Evolutionary conservation across 2,797 vertebrate genomes (phyloP).

Genomic region (Melanotaenia trifasciata): DNA sequence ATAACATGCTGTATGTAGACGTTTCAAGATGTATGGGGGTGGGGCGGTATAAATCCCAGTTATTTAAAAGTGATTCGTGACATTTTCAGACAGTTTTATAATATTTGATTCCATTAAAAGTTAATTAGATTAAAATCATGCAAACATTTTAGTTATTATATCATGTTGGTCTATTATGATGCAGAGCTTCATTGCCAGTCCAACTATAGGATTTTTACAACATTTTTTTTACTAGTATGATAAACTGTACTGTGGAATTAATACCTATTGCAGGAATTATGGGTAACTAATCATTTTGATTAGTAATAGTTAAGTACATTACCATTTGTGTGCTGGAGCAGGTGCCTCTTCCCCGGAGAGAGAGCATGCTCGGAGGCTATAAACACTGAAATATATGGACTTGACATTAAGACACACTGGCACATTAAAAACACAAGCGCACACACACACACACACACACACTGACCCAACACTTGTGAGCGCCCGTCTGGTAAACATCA

Average conservation of each 20-base stretch:
- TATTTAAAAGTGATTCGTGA: constrained; percentile 1
- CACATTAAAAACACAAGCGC: constrained; percentile 14
- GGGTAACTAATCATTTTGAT: constrained; percentile 15
- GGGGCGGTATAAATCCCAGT: neutral
- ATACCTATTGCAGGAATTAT: neutral
- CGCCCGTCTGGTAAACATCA: constrained; percentile 63
- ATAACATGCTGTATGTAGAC: constrained; percentile 8
- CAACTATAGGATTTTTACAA: constrained; percentile 9
- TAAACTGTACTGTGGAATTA: constrained; percentile 26
- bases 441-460: constrained; percentile 31
- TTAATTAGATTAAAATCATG: constrained; percentile 22
- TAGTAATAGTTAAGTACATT: constrained; percentile 23
- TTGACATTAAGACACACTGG: constrained; percentile 53
- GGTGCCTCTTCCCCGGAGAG: constrained; percentile 45
- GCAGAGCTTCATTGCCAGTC: constrained; percentile 16
- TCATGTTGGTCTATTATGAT: constrained; percentile 6
- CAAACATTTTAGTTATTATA: constrained; percentile 27
- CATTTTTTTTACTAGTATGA: constrained; percentile 4
- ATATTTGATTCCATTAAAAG: constrained; percentile 2
- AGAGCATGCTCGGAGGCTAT: constrained; percentile 46
- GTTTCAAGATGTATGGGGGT: neutral
- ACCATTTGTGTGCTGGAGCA: constrained; percentile 44
- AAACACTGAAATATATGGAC: constrained; percentile 62
- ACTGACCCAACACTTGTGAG: constrained; percentile 57
- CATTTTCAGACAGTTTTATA: constrained; percentile 61